A percentile compares a stretch with the other conserved stretches of the same genome.
Evolutionary conservation across 1,140 invertebrate genomes (phyloP).

Genomic region (Tetragnatha versicolor): DNA sequence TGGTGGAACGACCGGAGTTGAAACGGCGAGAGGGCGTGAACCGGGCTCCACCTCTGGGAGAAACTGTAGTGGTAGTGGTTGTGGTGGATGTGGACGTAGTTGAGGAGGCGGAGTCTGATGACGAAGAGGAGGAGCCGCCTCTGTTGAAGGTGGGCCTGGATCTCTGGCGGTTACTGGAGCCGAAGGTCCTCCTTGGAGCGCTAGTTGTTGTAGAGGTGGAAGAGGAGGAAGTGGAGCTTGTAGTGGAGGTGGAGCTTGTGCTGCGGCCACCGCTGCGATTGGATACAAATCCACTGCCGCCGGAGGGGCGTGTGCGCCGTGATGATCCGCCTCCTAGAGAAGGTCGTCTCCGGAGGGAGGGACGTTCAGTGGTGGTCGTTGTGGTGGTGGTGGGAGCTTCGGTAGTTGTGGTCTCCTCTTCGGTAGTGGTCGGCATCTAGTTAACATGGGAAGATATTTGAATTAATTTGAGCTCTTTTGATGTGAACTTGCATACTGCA

Average conservation of each 20-base stretch:
- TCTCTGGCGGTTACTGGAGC: neutral
- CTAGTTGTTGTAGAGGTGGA: no score
- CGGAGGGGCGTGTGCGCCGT: no score
- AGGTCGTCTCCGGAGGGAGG: slow-evolving; percentile 10
- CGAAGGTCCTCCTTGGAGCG: no score
- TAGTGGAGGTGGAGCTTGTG: no score
- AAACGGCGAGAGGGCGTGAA: slow-evolving; percentile 25
- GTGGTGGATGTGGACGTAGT: slow-evolving; percentile 13
- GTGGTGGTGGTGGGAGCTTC: slow-evolving; percentile 32
- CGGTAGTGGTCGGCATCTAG: slow-evolving; percentile 19
- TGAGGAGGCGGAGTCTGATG: neutral
- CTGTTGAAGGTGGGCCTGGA: neutral
- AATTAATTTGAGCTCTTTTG: neutral
- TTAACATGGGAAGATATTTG: neutral
- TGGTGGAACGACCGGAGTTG: neutral
- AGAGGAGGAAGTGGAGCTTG: no score
- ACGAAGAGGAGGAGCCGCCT: neutral
- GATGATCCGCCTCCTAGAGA: neutral
- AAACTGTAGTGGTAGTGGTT: neutral
- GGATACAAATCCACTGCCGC: no score
- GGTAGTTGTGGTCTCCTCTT: slow-evolving; percentile 16
- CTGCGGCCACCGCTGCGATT: no score
- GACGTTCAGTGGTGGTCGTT: neutral
- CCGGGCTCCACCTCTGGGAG: slow-evolving; percentile 7
- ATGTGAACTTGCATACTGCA: no score